Conservation (phyloP, 2,797 vertebrate species). For the Sebastes itinus region DNA sequence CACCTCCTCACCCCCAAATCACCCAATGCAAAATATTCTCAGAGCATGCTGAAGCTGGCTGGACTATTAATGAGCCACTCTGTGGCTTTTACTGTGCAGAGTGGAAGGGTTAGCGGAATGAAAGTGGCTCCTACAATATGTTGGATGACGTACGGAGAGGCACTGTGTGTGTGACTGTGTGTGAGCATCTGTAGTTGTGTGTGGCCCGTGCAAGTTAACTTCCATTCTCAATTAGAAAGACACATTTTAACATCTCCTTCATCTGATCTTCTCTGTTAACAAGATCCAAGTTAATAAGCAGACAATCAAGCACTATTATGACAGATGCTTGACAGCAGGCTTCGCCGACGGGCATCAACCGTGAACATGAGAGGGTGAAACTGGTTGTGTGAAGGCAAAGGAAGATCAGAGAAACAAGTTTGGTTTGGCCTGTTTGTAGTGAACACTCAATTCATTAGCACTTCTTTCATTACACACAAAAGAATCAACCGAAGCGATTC, state of each 20-base stretch:
- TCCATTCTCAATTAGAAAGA: conserved; percentile 5
- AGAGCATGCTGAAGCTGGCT: conserved; percentile 16
- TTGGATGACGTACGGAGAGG: not conserved
- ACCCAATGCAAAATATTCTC: conserved; percentile 12
- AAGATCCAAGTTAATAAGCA: conserved; percentile 42
- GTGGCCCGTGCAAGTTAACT: conserved; percentile 28
- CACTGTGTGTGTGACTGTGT: not conserved
- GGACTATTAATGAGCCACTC: conserved; percentile 28
- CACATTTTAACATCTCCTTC: conserved; percentile 19
- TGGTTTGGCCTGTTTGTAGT: conserved; percentile 73
- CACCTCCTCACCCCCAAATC: not conserved
- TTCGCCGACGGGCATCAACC: conserved; percentile 23
- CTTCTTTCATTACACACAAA: conserved; percentile 67
- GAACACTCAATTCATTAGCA: conserved; percentile 72
- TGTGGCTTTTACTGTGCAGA: conserved; percentile 5
- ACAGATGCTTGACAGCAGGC: conserved; percentile 59
- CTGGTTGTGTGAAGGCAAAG: conserved; percentile 39
- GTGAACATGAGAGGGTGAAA: conserved; percentile 42
- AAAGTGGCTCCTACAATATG: conserved; percentile 17
- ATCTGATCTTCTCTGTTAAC: conserved; percentile 48
- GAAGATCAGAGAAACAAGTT: conserved; percentile 67
- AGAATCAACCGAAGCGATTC: conserved; percentile 67
- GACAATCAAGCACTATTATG: conserved; percentile 42
- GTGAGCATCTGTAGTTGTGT: not conserved
- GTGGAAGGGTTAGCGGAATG: conserved; percentile 6